These are phyloP conservation scores for Physella acuta DNA, from an alignment of 1,140 invertebrate species.

Conservation along the genomic window DNA sequence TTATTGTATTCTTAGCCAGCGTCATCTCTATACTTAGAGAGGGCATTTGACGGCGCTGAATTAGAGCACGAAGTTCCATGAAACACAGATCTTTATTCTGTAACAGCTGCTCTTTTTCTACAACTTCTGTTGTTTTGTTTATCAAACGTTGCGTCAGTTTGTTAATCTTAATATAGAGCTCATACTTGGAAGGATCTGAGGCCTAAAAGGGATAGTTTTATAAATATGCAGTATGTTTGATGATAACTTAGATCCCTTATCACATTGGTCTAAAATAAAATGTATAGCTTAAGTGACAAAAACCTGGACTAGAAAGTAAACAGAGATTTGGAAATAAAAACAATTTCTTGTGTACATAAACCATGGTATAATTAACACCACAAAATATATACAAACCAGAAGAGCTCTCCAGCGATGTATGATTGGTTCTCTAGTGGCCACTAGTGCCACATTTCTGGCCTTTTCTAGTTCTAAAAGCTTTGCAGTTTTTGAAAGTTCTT, in stretches of 20 bases:
- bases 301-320: no score
- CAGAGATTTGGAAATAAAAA: no score
- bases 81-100: slow-evolving; percentile 12
- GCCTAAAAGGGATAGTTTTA: no score
- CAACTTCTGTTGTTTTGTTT: slow-evolving; percentile 13
- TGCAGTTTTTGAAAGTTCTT: slow-evolving; percentile 5
- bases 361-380: no score
- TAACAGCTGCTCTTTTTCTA: slow-evolving; percentile 5
- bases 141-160: slow-evolving; percentile 4
- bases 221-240: no score
- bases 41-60: not conserved
- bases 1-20: slow-evolving; percentile 7
- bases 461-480: slow-evolving; percentile 5
- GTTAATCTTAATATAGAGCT: slow-evolving; percentile 2
- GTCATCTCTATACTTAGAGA: not conserved
- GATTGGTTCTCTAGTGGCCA: not conserved
- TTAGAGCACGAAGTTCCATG: not conserved
- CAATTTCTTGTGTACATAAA: no score
- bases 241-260: no score
- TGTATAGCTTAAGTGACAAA: no score
- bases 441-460: not conserved
- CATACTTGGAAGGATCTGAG: slow-evolving; percentile 17
- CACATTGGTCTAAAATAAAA: no score
- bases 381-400: no score
- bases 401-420: slow-evolving; percentile 8